These are phyloP conservation scores for Aulostomus chinensis DNA, from an alignment of 2,797 vertebrate species.

Conservation along the genomic window DNA sequence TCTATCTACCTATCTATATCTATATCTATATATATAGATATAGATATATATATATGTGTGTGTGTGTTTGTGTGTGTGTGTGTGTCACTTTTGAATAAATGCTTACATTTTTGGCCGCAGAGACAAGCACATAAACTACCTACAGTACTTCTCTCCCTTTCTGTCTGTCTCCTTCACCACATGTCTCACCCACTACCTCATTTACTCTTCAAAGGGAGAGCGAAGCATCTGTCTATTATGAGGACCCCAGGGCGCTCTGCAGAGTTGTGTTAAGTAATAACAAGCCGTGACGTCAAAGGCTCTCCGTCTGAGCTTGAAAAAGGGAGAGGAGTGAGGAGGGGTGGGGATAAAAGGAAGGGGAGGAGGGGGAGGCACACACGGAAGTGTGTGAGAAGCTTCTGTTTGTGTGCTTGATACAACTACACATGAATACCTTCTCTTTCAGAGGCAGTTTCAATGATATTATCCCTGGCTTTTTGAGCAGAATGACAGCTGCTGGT, in stretches of 20 bases:
- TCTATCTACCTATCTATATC: too few relatives aligned
- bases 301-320: slow-evolving; percentile 59
- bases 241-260: slow-evolving; percentile 69
- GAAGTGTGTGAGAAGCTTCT: slow-evolving; percentile 49
- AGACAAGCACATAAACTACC: slow-evolving; percentile 1
- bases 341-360: slow-evolving; percentile 23
- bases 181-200: slow-evolving; percentile 49
- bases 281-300: slow-evolving; percentile 78
- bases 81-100: slow-evolving; percentile 5
- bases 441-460: too few relatives aligned
- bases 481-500: too few relatives aligned
- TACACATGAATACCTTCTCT: too few relatives aligned
- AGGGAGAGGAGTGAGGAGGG: slow-evolving; percentile 33
- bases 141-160: slow-evolving; percentile 12
- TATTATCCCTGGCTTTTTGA: too few relatives aligned
- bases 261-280: slow-evolving; percentile 80
- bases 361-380: slow-evolving; percentile 16
- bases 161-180: slow-evolving; percentile 17
- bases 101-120: slow-evolving; percentile 11
- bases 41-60: too few relatives aligned
- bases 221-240: slow-evolving; percentile 73
- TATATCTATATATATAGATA: too few relatives aligned
- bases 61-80: too few relatives aligned
- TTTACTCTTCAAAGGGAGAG: slow-evolving; percentile 67
- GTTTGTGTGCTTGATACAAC: slow-evolving; percentile 40